Conservation (phyloP, 2,797 vertebrate species). For the Sebastes itinus region DNA sequence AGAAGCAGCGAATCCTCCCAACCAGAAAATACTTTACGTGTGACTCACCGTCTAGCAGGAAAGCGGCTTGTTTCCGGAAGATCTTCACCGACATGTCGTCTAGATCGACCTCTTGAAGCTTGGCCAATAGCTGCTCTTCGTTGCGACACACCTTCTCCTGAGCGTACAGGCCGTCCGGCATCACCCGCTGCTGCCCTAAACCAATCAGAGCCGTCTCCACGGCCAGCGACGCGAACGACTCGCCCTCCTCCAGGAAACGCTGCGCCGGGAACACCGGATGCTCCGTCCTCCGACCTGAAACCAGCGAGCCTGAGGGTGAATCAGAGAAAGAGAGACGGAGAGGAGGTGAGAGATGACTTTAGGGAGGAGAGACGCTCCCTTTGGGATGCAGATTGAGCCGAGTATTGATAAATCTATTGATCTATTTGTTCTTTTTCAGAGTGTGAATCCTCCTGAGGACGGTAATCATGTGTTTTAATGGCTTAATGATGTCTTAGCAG, state of each 20-base stretch:
- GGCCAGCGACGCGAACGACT: slow-evolving; percentile 89
- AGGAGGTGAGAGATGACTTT: slow-evolving; percentile 5
- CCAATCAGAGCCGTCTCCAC: slow-evolving; percentile 93
- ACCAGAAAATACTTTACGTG: background rate
- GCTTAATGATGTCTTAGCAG: slow-evolving; percentile 76
- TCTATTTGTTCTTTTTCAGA: slow-evolving; percentile 53
- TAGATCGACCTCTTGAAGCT: slow-evolving; percentile 91
- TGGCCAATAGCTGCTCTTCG: slow-evolving; percentile 94
- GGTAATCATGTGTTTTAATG: slow-evolving; percentile 72
- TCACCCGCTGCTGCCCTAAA: slow-evolving; percentile 92
- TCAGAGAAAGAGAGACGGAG: background rate
- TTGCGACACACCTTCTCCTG: slow-evolving; percentile 97
- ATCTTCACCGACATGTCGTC: slow-evolving; percentile 91
- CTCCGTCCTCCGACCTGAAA: slow-evolving; percentile 82
- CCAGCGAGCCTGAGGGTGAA: slow-evolving; percentile 66
- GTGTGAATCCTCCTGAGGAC: slow-evolving; percentile 57
- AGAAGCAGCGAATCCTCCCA: background rate
- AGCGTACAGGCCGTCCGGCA: slow-evolving; percentile 96
- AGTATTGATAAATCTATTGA: slow-evolving; percentile 68
- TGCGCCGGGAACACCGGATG: slow-evolving; percentile 83
- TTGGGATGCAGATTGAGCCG: background rate
- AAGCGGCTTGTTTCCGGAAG: slow-evolving; percentile 93
- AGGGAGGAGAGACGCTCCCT: slow-evolving; percentile 25
- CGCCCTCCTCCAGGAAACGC: slow-evolving; percentile 90
- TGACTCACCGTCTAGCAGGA: slow-evolving; percentile 92